Evolutionary conservation across 2,888 invertebrate genomes (phyloP).

Genomic region (Caenorhabditis uteleia): DNA sequence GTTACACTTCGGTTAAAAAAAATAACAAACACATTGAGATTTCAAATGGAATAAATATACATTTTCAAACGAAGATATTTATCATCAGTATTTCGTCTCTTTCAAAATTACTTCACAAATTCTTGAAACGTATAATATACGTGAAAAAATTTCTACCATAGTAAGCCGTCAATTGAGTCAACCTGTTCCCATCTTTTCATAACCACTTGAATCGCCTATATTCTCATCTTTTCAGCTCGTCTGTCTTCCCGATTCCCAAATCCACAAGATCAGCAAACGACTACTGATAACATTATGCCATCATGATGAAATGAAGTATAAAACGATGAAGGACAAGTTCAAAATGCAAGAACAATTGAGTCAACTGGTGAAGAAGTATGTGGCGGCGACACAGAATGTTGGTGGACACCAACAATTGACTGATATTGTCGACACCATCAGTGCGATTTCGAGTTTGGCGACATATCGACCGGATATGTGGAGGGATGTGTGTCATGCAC

Average conservation of each 20-base stretch:
- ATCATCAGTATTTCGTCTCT: too few relatives aligned
- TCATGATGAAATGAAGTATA: slow-evolving; percentile 32
- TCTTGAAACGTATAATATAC: too few relatives aligned
- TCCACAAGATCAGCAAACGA: slow-evolving; percentile 30
- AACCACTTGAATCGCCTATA: too few relatives aligned
- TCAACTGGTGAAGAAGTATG: slow-evolving; percentile 26
- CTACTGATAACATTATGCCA: slow-evolving; percentile 34
- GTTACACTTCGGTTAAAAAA: too few relatives aligned
- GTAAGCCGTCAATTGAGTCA: too few relatives aligned
- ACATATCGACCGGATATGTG: slow-evolving; percentile 33
- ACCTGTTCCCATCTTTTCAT: too few relatives aligned
- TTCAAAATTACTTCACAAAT: too few relatives aligned
- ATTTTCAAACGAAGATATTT: too few relatives aligned
- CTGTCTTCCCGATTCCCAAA: slow-evolving; percentile 4
- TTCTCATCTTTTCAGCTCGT: too few relatives aligned
- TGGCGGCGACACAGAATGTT: slow-evolving; percentile 8
- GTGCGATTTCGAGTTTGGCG: slow-evolving; percentile 26
- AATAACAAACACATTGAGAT: too few relatives aligned
- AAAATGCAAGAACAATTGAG: slow-evolving; percentile 32
- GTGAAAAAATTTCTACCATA: too few relatives aligned
- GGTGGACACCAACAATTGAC: slow-evolving; percentile 49
- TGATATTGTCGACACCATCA: slow-evolving; percentile 48
- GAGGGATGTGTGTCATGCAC: slow-evolving; percentile 34
- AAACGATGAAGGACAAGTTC: slow-evolving; percentile 30
- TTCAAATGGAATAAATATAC: too few relatives aligned